Conservation (phyloP, 2,113 vertebrate species). For the Amazona guildingii region DNA sequence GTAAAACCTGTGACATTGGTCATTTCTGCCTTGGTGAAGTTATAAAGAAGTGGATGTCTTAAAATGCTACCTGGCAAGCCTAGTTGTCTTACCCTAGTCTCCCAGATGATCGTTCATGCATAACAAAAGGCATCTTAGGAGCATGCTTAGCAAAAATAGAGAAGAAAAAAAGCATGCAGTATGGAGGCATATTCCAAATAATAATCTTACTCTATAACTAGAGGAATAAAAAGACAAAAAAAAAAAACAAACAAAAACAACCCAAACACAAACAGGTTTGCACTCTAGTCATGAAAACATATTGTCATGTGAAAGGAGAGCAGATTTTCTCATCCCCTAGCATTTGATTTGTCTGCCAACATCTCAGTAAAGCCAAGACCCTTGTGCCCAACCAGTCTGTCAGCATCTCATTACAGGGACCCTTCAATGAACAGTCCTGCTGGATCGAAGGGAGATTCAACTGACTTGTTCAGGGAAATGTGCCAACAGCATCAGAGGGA, state of each 20-base stretch:
- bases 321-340: background rate
- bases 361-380: background rate
- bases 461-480: background rate
- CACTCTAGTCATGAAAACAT: background rate
- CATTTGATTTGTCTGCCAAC: background rate
- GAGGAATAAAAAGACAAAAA: background rate
- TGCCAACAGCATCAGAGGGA: background rate
- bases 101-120: background rate
- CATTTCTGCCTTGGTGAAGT: background rate
- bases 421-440: background rate
- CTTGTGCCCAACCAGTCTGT: background rate
- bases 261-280: background rate
- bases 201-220: background rate
- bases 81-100: background rate
- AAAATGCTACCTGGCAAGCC: background rate
- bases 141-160: background rate
- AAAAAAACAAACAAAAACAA: background rate
- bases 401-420: background rate
- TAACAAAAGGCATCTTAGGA: background rate
- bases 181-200: background rate
- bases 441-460: background rate
- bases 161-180: background rate
- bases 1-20: background rate
- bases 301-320: background rate
- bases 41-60: fast-evolving